Evolutionary conservation across 53 echinoderm and acorn worm species (phyloP), one percentile per base, ranked within the genome.

Genomic region (Temnopleurus reevesii): DNA sequence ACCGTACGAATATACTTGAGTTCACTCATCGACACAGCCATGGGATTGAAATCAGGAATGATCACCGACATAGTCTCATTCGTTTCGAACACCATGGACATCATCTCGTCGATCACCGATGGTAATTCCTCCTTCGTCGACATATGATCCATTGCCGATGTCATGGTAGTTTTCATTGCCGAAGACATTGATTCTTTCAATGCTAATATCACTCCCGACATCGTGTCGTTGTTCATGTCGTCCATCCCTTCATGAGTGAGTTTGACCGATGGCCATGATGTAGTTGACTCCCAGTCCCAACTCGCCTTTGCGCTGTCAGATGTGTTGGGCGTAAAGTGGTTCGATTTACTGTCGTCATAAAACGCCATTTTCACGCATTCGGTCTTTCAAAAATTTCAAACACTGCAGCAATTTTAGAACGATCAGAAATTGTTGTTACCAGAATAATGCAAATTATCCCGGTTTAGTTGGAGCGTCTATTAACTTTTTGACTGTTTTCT

Each of bases 151-250:
- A 71, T 41, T 19, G 2, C 71, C 23, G 71, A 12, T 15, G 38
- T 64, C 4, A 24, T 5, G 4, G 25, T 63, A 17, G 63, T 33
- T 19, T 63, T 34, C 2, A 63, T 13, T 38, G 36, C 21, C 71
- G n/a, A 71, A 17, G 38, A 6, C 71, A 71, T 71, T 6, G 71
- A 71, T 71, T 71, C 71, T 21, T 71, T 71, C 38, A 71, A n/a
- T 21, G 41, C n/a, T 41, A 41, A 71, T 7, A 71, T 71, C 71
- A 41, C 8, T 38, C 7, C 71, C 38, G 19, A 21, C n/a, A 5
- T 41, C 33, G 33, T 31, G 29, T 63, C 2, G 71, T 18, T 38
- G 19, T 38, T 71, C 71, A 23, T 49, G 49, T 49, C 10, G 49
- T 49, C 15, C 49, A 49, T 49, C 10, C 15, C 19, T 8, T 71